Percentiles rank a stretch among this genome's conserved stretches.
These are phyloP conservation scores for Lagocephalus sceleratus DNA, from an alignment of 2,797 vertebrate species.

Conservation along the genomic window DNA sequence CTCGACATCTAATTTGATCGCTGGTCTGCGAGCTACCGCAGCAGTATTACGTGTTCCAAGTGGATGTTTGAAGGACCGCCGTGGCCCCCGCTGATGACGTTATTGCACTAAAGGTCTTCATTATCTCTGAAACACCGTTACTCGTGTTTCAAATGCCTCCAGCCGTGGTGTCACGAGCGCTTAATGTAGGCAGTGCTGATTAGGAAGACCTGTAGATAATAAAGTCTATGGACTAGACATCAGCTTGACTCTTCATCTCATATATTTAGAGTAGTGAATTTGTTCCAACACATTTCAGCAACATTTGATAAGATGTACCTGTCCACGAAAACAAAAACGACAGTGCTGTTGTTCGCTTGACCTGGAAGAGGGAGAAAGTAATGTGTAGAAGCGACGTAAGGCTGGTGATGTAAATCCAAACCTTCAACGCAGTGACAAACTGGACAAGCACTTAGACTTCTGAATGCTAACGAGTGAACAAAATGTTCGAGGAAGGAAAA, in stretches of 20 bases:
- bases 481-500: slow-evolving; percentile 53
- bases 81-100: slow-evolving; percentile 31
- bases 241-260: slow-evolving; percentile 20
- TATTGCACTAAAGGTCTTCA: slow-evolving; percentile 65
- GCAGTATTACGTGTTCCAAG: background rate
- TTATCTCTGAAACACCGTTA: slow-evolving; percentile 28
- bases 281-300: slow-evolving; percentile 10
- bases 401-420: slow-evolving; percentile 19
- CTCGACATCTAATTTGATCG: slow-evolving; percentile 20
- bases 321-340: slow-evolving; percentile 13
- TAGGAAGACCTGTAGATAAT: slow-evolving; percentile 18
- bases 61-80: slow-evolving; percentile 26
- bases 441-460: slow-evolving; percentile 23
- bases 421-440: slow-evolving; percentile 20
- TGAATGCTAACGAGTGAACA: slow-evolving; percentile 36
- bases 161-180: slow-evolving; percentile 19
- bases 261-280: slow-evolving; percentile 23
- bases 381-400: slow-evolving; percentile 35
- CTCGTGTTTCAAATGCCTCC: slow-evolving; percentile 12
- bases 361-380: slow-evolving; percentile 9
- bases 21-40: slow-evolving; percentile 42
- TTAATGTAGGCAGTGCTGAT: slow-evolving; percentile 17
- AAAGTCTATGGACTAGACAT: slow-evolving; percentile 18
- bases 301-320: background rate
- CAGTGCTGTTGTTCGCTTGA: slow-evolving; percentile 17